Evolutionary conservation across 2,888 invertebrate genomes (phyloP), one percentile per base, ranked within the genome.

Genomic region (Stegophylla sp.): DNA sequence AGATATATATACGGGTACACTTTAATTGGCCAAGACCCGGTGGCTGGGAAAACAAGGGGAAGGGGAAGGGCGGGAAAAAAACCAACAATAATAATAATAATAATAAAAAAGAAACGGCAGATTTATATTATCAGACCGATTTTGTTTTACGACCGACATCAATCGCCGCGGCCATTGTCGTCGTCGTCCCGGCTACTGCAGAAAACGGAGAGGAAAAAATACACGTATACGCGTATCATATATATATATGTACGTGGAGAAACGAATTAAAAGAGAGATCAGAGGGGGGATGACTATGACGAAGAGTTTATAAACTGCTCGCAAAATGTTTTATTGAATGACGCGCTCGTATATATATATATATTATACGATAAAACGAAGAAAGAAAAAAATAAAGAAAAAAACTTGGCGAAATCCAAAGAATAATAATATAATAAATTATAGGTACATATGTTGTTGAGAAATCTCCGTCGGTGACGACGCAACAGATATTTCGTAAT

Each of bases 261-360:
- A n/a, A n/a, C n/a, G n/a, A n/a, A n/a, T n/a, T n/a, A n/a, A n/a
- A n/a, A n/a, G 43, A n/a, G 56, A 2, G 4, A 45, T 10, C 0
- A n/a, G 53, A 56, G 20, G 2, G 10, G 3, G 23, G 20, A 20
- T 12, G 26, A 66, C 43, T 12, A 20, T 12, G 26, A 66, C 43
- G 66, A 66, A 26, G 66, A 56, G 76, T 67, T 26, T 77, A 69
- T 77, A 79, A 61, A 79, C 69, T 53, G 64, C 45, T 67, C 66
- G 66, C 79, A 61, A 79, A 79, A 79, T 79, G 69, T 79, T 79
- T 79, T 79, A 79, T 79, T 61, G 69, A 69, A 79, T 41, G 34
- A n/a, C 76, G 76, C 66, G 34, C 7, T 3, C 34, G 34, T 34
- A 34, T 34, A n/a, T 34, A 34, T 34, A 34, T 34, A 5, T 34